A percentile compares a stretch with the other conserved stretches of the same genome.
Evolutionary conservation across 2,888 invertebrate species (phyloP).

Genomic region (Myopa tessellatipennis): DNA sequence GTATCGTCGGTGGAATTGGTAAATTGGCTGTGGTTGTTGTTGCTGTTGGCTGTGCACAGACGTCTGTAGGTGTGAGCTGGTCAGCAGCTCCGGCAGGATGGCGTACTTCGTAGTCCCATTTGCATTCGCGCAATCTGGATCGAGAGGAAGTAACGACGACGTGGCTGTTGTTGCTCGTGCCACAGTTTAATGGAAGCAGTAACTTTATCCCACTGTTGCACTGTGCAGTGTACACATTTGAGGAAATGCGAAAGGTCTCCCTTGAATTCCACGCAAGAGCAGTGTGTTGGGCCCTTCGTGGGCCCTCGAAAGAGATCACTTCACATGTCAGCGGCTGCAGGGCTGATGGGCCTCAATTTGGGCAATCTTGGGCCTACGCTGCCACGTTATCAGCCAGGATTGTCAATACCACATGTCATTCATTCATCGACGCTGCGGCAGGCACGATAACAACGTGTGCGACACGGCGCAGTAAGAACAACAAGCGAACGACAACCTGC

Average conservation of each 20-base stretch:
- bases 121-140: not conserved
- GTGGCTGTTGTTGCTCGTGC: no score
- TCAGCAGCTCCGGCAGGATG: not conserved
- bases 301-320: no score
- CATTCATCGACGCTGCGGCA: constrained; percentile 11
- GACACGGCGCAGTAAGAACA: constrained; percentile 13
- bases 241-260: no score
- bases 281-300: not conserved
- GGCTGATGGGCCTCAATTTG: not conserved
- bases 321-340: constrained; percentile 11
- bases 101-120: not conserved
- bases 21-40: constrained; percentile 31
- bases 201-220: no score
- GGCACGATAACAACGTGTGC: constrained; percentile 23
- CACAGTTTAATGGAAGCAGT: no score
- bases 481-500: constrained; percentile 11
- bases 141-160: constrained; percentile 11
- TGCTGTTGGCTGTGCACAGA: constrained; percentile 21
- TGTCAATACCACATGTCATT: constrained; percentile 22
- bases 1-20: constrained; percentile 29
- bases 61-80: not conserved
- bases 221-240: no score
- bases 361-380: not conserved
- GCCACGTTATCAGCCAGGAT: constrained; percentile 35
- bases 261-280: not conserved